Evolutionary conservation across 2,113 vertebrate species (phyloP).

Genomic region (Vulpes ferrilata): DNA sequence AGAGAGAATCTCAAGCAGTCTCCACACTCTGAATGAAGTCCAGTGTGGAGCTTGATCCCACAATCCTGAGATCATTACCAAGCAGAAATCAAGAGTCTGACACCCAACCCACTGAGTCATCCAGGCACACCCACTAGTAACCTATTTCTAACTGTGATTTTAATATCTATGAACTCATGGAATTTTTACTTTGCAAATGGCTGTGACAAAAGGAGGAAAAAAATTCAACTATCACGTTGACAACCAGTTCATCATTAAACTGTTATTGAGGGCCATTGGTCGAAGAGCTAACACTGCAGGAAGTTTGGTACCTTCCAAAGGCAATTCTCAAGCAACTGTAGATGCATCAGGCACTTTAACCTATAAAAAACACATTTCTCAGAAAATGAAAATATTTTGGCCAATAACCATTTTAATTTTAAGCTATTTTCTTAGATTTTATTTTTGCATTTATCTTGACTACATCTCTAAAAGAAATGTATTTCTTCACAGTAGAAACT

Average conservation of each 20-base stretch:
- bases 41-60: too few species aligned
- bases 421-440: conserved; percentile 47
- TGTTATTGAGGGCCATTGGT: conserved; percentile 27
- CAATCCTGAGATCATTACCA: too few species aligned
- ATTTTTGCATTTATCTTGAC: conserved; percentile 49
- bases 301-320: not conserved
- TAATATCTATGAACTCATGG: not conserved
- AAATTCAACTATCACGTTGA: not conserved
- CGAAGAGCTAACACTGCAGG: not conserved
- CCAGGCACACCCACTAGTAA: not conserved
- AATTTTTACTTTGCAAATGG: conserved; percentile 57
- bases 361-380: conserved; percentile 8
- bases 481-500: conserved; percentile 34
- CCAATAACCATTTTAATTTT: conserved; percentile 59
- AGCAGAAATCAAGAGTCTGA: too few species aligned
- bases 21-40: too few species aligned
- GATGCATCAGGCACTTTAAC: conserved; percentile 1
- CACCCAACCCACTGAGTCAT: too few species aligned
- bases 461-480: conserved; percentile 43
- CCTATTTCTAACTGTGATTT: conserved; percentile 34
- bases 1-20: too few species aligned
- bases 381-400: conserved; percentile 57
- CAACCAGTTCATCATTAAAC: conserved; percentile 54
- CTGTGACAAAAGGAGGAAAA: conserved; percentile 18
- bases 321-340: not conserved